Base-by-base conservation (phyloP, 1,140 invertebrate genomes). In the Coboldia fuscipes region DNA sequence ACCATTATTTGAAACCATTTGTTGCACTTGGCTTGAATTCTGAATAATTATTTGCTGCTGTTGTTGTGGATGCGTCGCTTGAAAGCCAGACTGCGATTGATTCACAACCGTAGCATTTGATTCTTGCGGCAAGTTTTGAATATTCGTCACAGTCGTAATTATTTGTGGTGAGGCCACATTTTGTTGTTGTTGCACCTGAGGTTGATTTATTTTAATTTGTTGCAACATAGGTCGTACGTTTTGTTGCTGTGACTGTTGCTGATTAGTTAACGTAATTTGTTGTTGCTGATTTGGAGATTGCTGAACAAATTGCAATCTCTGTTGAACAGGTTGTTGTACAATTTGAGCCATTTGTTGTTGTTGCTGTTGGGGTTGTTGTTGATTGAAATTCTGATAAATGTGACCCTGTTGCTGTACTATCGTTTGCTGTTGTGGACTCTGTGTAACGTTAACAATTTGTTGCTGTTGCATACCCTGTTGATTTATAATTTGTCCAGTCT, bases 331-430 rank as follows among this genome's bases (percentile, higher is more conserved):
- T 32, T 50, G 45, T 20, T 36, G 30, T 32, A 40, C 36, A 27
- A 30, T 38, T 36, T 44, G 45, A 13, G 28, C 33, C 17, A 41
- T 34, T 38, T 48, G 46, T 22, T 47, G 45, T 30, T 39, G 37
- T 12, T 35, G 31, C 19, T 34, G 33, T 20, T 26, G 36, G 55
- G 50, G 41, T 51, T 53, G 19, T 45, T 43, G 5, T 59, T 67
- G 27, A 55, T 57, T 27, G 56, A 64, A 54, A 32, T 52, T 45
- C 37, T 62, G 57, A 12, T 58, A 56, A 8, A 62, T 56, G 30
- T 62, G 61, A 30, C 56, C 49, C 39, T 62, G 60, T 32, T 62
- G 59, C 41, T 56, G 54, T n/a, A 57, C 54, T 18, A 52, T 53
- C 16, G 59, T 51, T 34, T 64, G 40, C 40, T 43, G 55, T 29